These are phyloP conservation scores for Catocala fraxini DNA, from an alignment of 2,888 invertebrate genomes.

Conservation along the genomic window DNA sequence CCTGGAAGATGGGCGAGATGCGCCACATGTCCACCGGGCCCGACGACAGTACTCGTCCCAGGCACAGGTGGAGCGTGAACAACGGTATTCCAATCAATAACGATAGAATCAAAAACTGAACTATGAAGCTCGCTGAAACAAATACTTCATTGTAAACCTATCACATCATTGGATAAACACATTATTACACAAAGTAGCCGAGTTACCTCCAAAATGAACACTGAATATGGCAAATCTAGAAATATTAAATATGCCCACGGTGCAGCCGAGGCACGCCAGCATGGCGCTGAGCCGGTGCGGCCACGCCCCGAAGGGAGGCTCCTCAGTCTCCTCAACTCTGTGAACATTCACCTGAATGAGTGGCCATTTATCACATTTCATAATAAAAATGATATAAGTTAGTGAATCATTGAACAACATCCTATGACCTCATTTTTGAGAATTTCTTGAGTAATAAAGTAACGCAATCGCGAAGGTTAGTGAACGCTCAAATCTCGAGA, in stretches of 20 bases:
- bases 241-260: constrained; percentile 95
- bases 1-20: constrained; percentile 96
- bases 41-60: constrained; percentile 94
- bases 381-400: constrained; percentile 16
- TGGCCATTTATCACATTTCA: constrained; percentile 13
- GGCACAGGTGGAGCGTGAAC: constrained; percentile 93
- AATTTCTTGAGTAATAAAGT: constrained; percentile 43
- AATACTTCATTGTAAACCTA: constrained; percentile 35
- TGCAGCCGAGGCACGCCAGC: constrained; percentile 94
- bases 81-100: constrained; percentile 94
- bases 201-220: constrained; percentile 94
- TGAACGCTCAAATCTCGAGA: constrained; percentile 26
- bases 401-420: constrained; percentile 52
- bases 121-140: constrained; percentile 92
- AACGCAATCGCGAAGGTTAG: constrained; percentile 37
- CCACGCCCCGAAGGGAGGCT: constrained; percentile 81
- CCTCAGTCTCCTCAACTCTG: constrained; percentile 81
- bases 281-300: constrained; percentile 90
- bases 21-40: constrained; percentile 98
- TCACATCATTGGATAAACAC: constrained; percentile 33
- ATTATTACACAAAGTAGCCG: constrained; percentile 33
- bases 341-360: constrained; percentile 35
- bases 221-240: constrained; percentile 95
- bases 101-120: constrained; percentile 95
- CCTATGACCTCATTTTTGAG: constrained; percentile 57